Evolutionary conservation across 2,113 vertebrate species (phyloP).

Genomic region (Parotia lawesii): DNA sequence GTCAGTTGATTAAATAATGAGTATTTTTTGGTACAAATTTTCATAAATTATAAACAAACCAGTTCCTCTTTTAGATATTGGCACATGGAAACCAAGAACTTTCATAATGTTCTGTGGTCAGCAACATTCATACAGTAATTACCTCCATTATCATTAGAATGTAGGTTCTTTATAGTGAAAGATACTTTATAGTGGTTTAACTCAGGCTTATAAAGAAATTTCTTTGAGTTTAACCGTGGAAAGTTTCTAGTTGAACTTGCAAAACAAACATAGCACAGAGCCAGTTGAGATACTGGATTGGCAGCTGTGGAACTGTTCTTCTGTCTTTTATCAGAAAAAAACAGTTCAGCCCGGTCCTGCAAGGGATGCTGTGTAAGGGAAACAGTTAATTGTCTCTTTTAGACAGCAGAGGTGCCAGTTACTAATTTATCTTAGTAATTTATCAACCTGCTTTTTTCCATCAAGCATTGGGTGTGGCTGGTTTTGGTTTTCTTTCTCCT

Average conservation of each 20-base stretch:
- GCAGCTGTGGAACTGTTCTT: not conserved
- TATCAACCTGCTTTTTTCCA: not conserved
- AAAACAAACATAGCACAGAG: not conserved
- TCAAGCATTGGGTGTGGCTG: not conserved
- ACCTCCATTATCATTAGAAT: not conserved
- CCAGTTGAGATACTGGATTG: not conserved
- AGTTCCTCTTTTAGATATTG: conserved; percentile 58
- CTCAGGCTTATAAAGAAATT: not conserved
- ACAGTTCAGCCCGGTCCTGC: not conserved
- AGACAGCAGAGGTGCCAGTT: not conserved
- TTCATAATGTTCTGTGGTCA: conserved; percentile 49
- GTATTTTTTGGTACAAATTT: not conserved
- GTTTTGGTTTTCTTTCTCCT: conserved; percentile 9
- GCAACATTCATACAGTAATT: not conserved
- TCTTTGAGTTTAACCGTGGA: not conserved
- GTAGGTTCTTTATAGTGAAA: not conserved
- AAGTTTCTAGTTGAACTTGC: not conserved
- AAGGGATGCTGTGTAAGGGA: not conserved
- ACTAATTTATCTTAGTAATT: not conserved
- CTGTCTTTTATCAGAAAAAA: not conserved
- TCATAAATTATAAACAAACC: conserved; percentile 30
- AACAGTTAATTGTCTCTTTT: not conserved
- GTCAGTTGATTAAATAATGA: not conserved
- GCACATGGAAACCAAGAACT: conserved; percentile 42
- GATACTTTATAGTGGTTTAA: not conserved